These are phyloP conservation scores for Nothocercus julius DNA, from an alignment of 2,113 vertebrate genomes.

Conservation along the genomic window DNA sequence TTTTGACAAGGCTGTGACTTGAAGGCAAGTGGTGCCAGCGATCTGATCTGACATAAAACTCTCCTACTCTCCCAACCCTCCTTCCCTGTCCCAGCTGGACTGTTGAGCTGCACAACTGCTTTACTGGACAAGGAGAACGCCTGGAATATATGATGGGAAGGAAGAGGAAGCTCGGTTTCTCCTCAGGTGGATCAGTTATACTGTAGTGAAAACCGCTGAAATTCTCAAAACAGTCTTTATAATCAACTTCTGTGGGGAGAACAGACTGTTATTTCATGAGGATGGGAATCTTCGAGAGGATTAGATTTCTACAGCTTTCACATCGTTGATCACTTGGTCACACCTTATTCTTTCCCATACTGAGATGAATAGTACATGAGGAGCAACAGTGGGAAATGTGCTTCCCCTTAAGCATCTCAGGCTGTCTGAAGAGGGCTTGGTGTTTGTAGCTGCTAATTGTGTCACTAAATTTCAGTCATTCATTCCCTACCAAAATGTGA, in stretches of 20 bases:
- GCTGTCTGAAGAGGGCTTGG: not conserved
- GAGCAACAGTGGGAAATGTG: not conserved
- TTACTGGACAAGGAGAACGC: not conserved
- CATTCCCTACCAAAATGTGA: not conserved
- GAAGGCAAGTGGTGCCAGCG: not conserved
- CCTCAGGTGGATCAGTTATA: not conserved
- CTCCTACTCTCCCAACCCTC: not conserved
- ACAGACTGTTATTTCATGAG: not conserved
- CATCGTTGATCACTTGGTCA: not conserved
- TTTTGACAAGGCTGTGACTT: not conserved
- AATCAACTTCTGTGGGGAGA: not conserved
- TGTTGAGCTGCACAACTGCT: not conserved
- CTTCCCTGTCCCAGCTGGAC: not conserved
- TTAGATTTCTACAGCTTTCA: not conserved
- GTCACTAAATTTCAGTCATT: not conserved
- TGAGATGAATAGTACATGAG: not conserved
- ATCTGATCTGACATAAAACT: not conserved
- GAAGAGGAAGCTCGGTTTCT: not conserved
- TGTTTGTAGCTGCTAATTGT: not conserved
- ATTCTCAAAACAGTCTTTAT: not conserved
- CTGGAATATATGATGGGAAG: not conserved
- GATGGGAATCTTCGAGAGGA: not conserved
- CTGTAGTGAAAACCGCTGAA: not conserved
- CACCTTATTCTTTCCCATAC: not conserved
- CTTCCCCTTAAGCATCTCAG: not conserved